Evolutionary conservation across 2,888 invertebrate genomes (phyloP), one percentile per base, ranked within the genome.

Genomic region (Aporophyla nigra): DNA sequence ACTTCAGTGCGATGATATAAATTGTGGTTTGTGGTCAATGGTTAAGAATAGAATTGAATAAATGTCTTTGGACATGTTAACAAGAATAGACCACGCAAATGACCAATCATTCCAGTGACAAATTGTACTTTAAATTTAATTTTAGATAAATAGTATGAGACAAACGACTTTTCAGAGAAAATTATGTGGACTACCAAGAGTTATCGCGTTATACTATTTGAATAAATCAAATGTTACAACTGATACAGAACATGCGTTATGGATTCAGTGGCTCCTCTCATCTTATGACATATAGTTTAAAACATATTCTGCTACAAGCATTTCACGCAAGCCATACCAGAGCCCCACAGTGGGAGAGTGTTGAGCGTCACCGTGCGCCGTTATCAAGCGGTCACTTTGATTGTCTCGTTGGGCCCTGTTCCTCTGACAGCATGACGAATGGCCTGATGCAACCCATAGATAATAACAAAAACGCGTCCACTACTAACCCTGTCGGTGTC

Each of bases 361-460:
- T 86, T 69, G 82, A 85, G 83, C 90, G 91, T 93, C 92, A 89
- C 91, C 69, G 66, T 53, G n/a, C 59, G 19, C 75, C 90, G 93
- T 93, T 96, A 96, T 96, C 96, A 91, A 87, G 95, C 96, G 96
- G 96, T 91, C 91, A 94, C 95, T 96, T 96, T 96, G 96, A 96
- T 93, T 94, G 93, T 94, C 93, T 93, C 94, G 89, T 93, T 91
- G 92, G 90, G 91, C 93, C 92, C 94, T 95, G 95, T 94, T 92
- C 86, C 92, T 88, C 78, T 96, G 96, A 96, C 96, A 96, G 96
- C 91, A 96, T 94, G 96, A 96, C 96, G 96, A 95, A 96, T 96
- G 95, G 93, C 90, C 92, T 90, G 95, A 96, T 96, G 93, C 92
- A 90, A 91, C 89, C 93, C 90, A 89, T 91, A 94, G 96, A 96